Evolutionary conservation across 2,113 vertebrate species (phyloP).

Genomic region (Hydrolagus affinis): DNA sequence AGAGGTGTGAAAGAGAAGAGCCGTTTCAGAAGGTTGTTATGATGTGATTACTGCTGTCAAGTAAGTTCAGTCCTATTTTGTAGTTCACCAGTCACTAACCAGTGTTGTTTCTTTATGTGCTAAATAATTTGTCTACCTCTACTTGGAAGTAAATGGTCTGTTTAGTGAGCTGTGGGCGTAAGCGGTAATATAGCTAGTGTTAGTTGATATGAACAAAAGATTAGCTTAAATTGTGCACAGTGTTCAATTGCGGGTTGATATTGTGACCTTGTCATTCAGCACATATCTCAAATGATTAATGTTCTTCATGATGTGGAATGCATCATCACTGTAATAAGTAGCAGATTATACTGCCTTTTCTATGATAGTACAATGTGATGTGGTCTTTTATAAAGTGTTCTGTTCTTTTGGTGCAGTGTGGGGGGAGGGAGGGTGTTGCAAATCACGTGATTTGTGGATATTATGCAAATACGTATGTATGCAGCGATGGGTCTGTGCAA

Average conservation of each 20-base stretch:
- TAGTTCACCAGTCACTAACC: background rate
- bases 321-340: background rate
- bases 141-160: background rate
- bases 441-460: background rate
- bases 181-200: background rate
- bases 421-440: background rate
- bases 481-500: background rate
- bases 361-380: constrained; percentile 8
- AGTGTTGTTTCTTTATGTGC: constrained; percentile 10
- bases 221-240: background rate
- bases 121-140: constrained; percentile 7
- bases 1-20: too few species aligned
- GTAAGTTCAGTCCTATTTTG: background rate
- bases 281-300: background rate
- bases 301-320: background rate
- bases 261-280: background rate
- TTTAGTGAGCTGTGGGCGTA: background rate
- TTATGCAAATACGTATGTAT: background rate
- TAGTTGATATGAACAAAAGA: background rate
- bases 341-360: background rate
- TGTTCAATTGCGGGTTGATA: background rate
- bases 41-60: too few species aligned
- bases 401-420: too few species aligned
- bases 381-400: constrained; percentile 4
- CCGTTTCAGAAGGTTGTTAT: too few species aligned